Base-by-base conservation (phyloP, 2,797 vertebrate genomes). In the Podarcis siculus region DNA sequence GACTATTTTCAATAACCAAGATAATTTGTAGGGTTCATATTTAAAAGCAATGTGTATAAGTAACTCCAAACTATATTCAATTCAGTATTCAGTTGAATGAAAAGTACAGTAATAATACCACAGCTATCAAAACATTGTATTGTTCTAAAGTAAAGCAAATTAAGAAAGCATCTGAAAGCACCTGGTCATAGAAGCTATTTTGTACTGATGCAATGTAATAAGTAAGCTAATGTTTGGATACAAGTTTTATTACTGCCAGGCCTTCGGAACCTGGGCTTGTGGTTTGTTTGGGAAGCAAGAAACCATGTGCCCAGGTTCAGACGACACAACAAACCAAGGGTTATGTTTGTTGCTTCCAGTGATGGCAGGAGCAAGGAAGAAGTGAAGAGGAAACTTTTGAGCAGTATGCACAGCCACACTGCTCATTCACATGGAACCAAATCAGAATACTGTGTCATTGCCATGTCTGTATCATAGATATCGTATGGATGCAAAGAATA, bases 91-190 rank as follows among this genome's bases (percentile, higher is more conserved):
- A 37, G 35, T 19, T 19, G 15, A 39, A 8, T 21, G 72, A 19
- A 75, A 39, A 21, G 8, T n/a, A n/a, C n/a, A n/a, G n/a, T 19
- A 39, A 75, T 8, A 75, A 39, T 39, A 6, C 7, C 23, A 82
- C 67, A 80, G 10, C 4, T 61, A 67, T 39, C 4, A 21, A 23
- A 82, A 82, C 25, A 71, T 82, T 12, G 58, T 32, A 87, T 67
- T 85, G 4, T 72, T 83, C 85, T 45, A 87, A 85, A 45, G 0
- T 79, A 8, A 85, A 10, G 32, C 0, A 1, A 0, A 0, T 30
- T 5, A 73, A 61, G 5, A 90, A 93, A 87, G 84, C 42, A 78
- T 49, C 6, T 77, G 8, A 77, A 39, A 49, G 27, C 49, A 83
- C 30, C 42, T 69, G 12, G 79, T 83, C 45, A 49, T 12, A 3